Base-by-base conservation (phyloP, 2,888 invertebrate genomes). In the Eurois occulta region DNA sequence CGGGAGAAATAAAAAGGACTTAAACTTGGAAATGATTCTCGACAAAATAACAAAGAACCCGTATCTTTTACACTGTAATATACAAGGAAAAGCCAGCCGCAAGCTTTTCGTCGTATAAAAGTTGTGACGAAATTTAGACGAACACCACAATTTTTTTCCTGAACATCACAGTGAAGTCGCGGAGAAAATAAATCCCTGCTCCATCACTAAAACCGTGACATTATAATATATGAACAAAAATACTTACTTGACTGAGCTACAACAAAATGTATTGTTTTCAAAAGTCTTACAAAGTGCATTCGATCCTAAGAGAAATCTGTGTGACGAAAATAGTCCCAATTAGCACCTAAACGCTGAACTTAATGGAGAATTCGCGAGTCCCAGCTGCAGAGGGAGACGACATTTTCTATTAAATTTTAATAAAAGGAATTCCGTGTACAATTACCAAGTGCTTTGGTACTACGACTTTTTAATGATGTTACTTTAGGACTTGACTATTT, bases 321-420 rank as follows among this genome's bases (percentile, higher is more conserved):
- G 32, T 62, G 48, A 43, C 32, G 41, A 60, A 80, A 71, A 67
- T 72, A 70, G 35, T 65, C 18, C 60, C 62, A 83, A 83, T 84
- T 84, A 67, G 48, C 69, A 70, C 75, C 41, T 75, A 58, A 73
- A 78, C 66, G 28, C 8, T 55, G 70, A 70, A 83, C 66, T 78
- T 70, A 73, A 75, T 80, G 64, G 58, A 76, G 52, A 64, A 76
- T 75, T 80, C 4, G 58, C 32, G 10, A 80, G 62, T 58, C 58
- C 18, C 70, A 71, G 52, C 72, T 67, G 72, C 48, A 73, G 35
- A 60, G 58, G 18, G 24, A 83, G 65, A 69, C 70, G 75, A 67
- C 24, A 58, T 64, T 48, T 52, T 28, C 38, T 66, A 64, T 80
- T 83, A 70, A 84, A 80, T 62, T 80, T 84, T 75, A 70, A 75